Evolutionary conservation across 2,113 vertebrate genomes (phyloP), one percentile per base, ranked within the genome.

Genomic region (Spea bombifrons): DNA sequence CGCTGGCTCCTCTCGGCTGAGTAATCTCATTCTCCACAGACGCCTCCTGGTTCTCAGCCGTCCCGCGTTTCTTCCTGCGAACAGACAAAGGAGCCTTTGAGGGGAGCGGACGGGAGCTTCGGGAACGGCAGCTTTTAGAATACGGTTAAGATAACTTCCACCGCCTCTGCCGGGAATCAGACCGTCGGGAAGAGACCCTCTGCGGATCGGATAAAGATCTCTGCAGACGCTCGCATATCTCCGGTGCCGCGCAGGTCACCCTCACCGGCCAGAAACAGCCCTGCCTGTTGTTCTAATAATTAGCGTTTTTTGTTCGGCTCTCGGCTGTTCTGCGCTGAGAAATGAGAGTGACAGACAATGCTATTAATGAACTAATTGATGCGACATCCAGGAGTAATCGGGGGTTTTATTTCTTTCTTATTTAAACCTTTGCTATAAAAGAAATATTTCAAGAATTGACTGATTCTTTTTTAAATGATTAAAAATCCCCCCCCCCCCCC

Each of bases 1-100:
- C 92, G 89, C 91, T 93, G 93, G 92, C 92, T 94, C 92, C 91
- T 90, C 92, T 89, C 91, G 93, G 94, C 92, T 94, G 92, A 93
- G 93, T 92, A 94, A 96, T 95, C 93, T 96, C 95, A 96, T 95
- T 96, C 93, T 94, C 94, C 93, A 96, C 92, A 95, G 93, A 94
- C 91, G 93, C 94, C 94, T 95, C 92, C 93, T 92, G 92, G 92
- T 93, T 93, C 92, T 93, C 92, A 93, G 92, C 91, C 93, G 92
- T 92, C 91, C 91, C 90, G 90, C 87, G 89, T 91, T 92, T 94
- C 92, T 93, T 92, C 90, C 89, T 91, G 91, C 91, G 90, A 92
- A 92, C 87, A 92, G 91, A 93, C 90, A 92, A 93, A 92, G 91
- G 90, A 89, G 89, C 87, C 88, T 92, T 92, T 93, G 91, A 93